Conservation (phyloP, 2,888 invertebrate genomes). For the Willowsia nigromaculata region DNA sequence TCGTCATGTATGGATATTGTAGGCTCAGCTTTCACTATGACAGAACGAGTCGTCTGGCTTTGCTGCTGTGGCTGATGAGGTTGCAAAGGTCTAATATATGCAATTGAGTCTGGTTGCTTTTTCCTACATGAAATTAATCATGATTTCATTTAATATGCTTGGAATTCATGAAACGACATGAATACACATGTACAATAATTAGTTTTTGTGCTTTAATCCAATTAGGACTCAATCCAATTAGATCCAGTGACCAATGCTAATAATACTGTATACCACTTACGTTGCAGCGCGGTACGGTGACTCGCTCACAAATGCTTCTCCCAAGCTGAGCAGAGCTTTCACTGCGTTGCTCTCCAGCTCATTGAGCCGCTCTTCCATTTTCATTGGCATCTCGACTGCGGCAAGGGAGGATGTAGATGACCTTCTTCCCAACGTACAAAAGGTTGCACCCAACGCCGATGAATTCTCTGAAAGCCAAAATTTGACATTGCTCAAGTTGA, state of each 20-base stretch:
- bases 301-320: conserved; percentile 65
- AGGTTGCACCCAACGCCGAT: conserved; percentile 48
- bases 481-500: background rate
- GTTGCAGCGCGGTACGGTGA: conserved; percentile 39
- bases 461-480: conserved; percentile 53
- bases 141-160: background rate
- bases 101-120: conserved; percentile 44
- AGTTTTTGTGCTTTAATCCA: background rate
- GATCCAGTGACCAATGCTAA: background rate
- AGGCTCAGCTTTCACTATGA: conserved; percentile 65
- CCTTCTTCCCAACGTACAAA: conserved; percentile 55
- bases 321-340: conserved; percentile 67
- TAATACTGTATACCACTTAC: conserved; percentile 26
- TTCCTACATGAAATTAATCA: conserved; percentile 50
- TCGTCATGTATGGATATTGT: background rate
- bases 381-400: conserved; percentile 63
- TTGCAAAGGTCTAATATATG: conserved; percentile 39
- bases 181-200: background rate
- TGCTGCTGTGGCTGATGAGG: conserved; percentile 34
- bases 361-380: conserved; percentile 61
- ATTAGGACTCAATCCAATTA: background rate
- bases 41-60: conserved; percentile 24
- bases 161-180: background rate
- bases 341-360: conserved; percentile 71
- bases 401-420: conserved; percentile 40